A percentile compares a stretch with the other conserved stretches of the same genome.
These are phyloP conservation scores for Philotrypesis tridentata DNA, from an alignment of 1,140 invertebrate genomes.

Conservation along the genomic window DNA sequence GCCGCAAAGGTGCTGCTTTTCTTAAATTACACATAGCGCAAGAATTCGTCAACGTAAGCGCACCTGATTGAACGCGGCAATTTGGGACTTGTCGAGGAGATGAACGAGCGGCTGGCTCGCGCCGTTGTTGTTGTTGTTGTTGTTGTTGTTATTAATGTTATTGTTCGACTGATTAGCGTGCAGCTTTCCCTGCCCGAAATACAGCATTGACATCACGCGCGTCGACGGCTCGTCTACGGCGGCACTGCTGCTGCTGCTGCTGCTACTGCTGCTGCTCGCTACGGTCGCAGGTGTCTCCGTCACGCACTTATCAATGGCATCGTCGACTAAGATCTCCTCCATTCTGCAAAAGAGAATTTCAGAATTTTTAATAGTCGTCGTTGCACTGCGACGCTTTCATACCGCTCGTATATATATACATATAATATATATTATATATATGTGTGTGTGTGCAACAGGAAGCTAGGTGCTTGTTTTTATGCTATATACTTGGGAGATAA, in stretches of 20 bases:
- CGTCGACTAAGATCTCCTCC: conserved; percentile 68
- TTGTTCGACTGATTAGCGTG: conserved; percentile 59
- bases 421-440: too few relatives aligned
- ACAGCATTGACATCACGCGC: conserved; percentile 68
- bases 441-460: too few relatives aligned
- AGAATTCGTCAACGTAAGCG: too few relatives aligned
- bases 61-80: conserved; percentile 38
- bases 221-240: conserved; percentile 55
- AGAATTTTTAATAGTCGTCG: background rate
- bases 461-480: too few relatives aligned
- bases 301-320: conserved; percentile 59
- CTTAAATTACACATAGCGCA: too few relatives aligned
- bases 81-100: conserved; percentile 40
- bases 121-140: background rate
- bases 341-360: conserved; percentile 58
- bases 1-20: too few relatives aligned
- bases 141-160: background rate
- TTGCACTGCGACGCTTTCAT: too few relatives aligned
- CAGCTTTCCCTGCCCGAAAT: conserved; percentile 68
- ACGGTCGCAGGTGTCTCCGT: conserved; percentile 24
- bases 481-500: too few relatives aligned
- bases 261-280: conserved; percentile 40
- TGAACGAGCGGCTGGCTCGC: conserved; percentile 15
- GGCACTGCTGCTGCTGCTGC: conserved; percentile 38
- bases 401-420: too few relatives aligned